Conservation (phyloP, 2,797 vertebrate species). For the Phalanger gymnotis region DNA sequence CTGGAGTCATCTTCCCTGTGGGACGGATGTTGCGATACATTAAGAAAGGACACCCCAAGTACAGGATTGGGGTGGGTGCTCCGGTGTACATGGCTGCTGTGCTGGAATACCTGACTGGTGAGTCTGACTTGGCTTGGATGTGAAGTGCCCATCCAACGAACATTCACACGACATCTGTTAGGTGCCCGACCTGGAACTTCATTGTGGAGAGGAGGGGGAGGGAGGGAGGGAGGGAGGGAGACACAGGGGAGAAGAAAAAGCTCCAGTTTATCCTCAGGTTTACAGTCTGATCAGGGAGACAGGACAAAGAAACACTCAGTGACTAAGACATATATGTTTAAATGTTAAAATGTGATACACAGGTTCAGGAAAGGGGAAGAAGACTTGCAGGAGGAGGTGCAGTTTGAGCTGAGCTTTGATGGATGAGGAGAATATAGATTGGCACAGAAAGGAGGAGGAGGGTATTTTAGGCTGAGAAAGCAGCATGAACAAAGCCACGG, state of each 20-base stretch:
- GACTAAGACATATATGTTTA: background rate
- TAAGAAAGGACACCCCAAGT: slow-evolving; percentile 95
- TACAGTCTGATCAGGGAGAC: background rate
- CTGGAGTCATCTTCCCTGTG: slow-evolving; percentile 98
- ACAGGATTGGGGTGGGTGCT: slow-evolving; percentile 97
- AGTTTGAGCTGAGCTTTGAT: background rate
- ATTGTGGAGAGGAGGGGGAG: background rate
- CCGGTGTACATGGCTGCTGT: slow-evolving; percentile 98
- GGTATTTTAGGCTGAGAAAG: background rate
- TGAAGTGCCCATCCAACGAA: background rate
- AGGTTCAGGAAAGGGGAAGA: background rate
- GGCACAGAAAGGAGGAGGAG: background rate
- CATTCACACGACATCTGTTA: background rate
- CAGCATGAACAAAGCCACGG: background rate
- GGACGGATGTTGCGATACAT: slow-evolving; percentile 99
- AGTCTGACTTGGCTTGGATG: slow-evolving; percentile 64
- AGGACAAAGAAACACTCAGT: background rate
- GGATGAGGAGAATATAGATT: background rate
- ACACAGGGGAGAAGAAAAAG: background rate
- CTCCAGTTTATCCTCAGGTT: background rate
- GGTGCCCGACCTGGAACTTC: background rate
- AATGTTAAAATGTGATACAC: background rate
- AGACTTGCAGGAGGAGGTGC: background rate
- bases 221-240: no score
- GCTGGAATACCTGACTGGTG: slow-evolving; percentile 97